Percentiles rank a stretch among this genome's conserved stretches.
Conservation (phyloP, 35 echinoderm and acorn worm species). For the Ophioderma brevispina region DNA sequence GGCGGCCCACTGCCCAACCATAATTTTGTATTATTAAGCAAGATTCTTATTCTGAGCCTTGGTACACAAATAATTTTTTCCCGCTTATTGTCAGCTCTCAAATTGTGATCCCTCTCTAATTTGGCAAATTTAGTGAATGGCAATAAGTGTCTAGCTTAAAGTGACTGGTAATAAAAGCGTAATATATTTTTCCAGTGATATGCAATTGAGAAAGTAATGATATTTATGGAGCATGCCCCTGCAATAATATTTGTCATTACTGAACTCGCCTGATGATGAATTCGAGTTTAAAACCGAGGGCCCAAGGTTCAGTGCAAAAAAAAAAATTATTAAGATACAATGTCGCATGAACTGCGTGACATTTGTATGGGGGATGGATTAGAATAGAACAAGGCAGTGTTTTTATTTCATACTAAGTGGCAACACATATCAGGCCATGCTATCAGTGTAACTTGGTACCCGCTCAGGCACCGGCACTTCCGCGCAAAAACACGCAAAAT, state of each 20-base stretch:
- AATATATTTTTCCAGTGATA: slow-evolving; percentile 11
- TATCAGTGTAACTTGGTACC: too few species aligned
- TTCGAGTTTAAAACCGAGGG: not conserved
- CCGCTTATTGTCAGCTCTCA: not conserved
- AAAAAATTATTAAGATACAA: too few species aligned
- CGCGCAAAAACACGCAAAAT: not conserved
- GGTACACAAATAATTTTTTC: not conserved
- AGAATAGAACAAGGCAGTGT: too few species aligned
- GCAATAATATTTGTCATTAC: slow-evolving; percentile 14
- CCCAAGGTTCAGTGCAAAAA: too few species aligned
- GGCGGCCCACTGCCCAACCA: too few species aligned
- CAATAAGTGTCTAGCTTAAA: slow-evolving; percentile 6
- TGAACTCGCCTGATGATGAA: not conserved
- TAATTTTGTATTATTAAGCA: too few species aligned
- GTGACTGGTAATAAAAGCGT: not conserved
- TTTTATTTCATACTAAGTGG: too few species aligned
- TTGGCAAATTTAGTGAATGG: not conserved
- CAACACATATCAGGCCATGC: too few species aligned
- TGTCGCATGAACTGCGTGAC: too few species aligned
- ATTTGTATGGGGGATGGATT: too few species aligned
- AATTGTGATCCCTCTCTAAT: slow-evolving; percentile 6
- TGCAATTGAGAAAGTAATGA: slow-evolving; percentile 11
- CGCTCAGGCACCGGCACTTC: not conserved
- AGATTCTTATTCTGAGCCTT: too few species aligned
- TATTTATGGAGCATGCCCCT: not conserved